Evolutionary conservation across 2,797 vertebrate species (phyloP).

Genomic region (Channa striata): DNA sequence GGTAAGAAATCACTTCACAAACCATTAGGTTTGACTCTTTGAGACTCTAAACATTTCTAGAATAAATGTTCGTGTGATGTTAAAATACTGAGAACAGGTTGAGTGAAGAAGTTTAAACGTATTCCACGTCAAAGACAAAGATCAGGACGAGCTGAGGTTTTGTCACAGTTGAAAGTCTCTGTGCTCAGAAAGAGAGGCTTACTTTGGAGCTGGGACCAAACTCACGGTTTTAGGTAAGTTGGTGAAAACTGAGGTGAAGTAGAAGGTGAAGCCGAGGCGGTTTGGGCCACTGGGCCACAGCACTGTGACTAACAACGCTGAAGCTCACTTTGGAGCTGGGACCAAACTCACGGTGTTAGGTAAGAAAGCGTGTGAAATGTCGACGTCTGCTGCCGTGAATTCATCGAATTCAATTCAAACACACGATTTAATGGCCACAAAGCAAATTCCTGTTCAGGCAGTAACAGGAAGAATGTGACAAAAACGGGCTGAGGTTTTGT

Average conservation of each 20-base stretch:
- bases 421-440: too few relatives aligned
- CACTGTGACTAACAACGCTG: constrained; percentile 55
- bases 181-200: constrained; percentile 54
- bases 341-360: constrained; percentile 78
- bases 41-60: too few relatives aligned
- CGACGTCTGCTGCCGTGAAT: too few relatives aligned
- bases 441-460: too few relatives aligned
- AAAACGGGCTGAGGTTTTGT: constrained; percentile 37
- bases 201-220: constrained; percentile 81
- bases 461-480: rapidly evolving
- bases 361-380: constrained; percentile 20
- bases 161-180: constrained; percentile 36
- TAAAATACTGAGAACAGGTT: too few relatives aligned
- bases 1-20: constrained; percentile 37
- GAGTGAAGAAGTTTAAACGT: too few relatives aligned
- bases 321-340: constrained; percentile 71
- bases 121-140: too few relatives aligned
- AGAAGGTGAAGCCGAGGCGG: neutral
- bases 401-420: too few relatives aligned
- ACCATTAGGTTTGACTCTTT: too few relatives aligned
- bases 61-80: too few relatives aligned
- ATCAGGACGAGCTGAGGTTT: constrained; percentile 26
- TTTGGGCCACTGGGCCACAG: constrained; percentile 30
- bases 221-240: constrained; percentile 72
- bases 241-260: neutral